Evolutionary conservation across 2,113 vertebrate genomes (phyloP).

Genomic region (Macrotis lagotis): DNA sequence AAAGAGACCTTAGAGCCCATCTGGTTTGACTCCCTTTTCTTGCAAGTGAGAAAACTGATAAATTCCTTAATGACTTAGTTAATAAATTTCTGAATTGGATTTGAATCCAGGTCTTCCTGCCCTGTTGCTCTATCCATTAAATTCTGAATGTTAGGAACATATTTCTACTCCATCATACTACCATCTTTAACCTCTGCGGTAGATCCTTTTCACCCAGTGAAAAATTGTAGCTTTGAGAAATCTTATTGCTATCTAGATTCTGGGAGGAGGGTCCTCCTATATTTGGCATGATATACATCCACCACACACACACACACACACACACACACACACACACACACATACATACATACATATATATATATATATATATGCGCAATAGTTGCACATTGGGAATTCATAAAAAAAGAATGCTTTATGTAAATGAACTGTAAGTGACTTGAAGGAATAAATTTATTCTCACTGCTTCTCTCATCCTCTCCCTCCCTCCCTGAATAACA

Average conservation of each 20-base stretch:
- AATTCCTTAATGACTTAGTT: not conserved
- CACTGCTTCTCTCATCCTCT: not conserved
- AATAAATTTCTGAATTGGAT: not conserved
- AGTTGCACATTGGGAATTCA: not conserved
- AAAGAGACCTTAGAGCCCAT: not conserved
- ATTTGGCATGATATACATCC: not conserved
- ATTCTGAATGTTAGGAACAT: not conserved
- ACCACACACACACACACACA: no score
- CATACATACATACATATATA: no score
- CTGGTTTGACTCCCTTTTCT: not conserved
- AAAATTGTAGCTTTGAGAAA: not conserved
- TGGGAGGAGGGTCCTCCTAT: not conserved
- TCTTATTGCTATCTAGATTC: not conserved
- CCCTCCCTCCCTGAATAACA: not conserved
- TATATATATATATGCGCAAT: no score
- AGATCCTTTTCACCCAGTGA: not conserved
- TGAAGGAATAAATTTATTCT: not conserved
- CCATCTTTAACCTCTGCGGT: not conserved
- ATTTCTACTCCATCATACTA: not conserved
- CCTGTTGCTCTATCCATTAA: not conserved
- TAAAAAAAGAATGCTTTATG: not conserved
- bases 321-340: no score
- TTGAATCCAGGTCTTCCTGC: not conserved
- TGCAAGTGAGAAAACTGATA: not conserved
- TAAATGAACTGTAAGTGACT: not conserved